phyloP scores from a whole-genome alignment of 2,797 vertebrate species.

The Aratinga solstitialis region DNA sequence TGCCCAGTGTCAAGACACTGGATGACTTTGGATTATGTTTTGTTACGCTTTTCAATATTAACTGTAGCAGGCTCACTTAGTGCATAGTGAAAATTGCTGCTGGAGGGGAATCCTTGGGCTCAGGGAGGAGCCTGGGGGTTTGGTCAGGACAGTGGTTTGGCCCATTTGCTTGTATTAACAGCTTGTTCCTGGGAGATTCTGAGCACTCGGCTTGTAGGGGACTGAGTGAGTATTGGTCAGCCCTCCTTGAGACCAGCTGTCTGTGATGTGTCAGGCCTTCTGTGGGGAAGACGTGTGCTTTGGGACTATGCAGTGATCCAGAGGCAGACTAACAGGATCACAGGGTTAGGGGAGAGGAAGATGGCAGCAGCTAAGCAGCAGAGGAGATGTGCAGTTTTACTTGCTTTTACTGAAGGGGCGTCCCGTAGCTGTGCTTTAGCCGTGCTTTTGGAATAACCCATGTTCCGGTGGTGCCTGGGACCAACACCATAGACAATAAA shows the following conservation, averaged over 20 bases:
- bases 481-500: conserved; percentile 58
- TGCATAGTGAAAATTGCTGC: background rate
- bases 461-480: conserved; percentile 52
- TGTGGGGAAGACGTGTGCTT: fast-evolving
- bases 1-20: conserved; percentile 52
- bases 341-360: background rate
- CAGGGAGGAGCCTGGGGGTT: background rate
- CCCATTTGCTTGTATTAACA: background rate
- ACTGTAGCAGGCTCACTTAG: background rate
- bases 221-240: background rate
- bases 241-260: background rate
- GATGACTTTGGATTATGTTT: background rate
- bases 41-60: background rate
- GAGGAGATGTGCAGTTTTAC: background rate
- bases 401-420: background rate
- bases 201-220: background rate
- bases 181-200: background rate
- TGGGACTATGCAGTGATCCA: background rate
- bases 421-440: background rate
- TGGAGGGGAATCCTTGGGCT: background rate
- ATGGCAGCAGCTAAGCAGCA: background rate
- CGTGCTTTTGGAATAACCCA: conserved; percentile 25
- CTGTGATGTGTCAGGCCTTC: background rate
- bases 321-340: background rate
- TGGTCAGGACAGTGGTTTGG: background rate